These are phyloP conservation scores for Stenolophus ochropezus DNA, from an alignment of 2,888 invertebrate genomes.

Conservation along the genomic window DNA sequence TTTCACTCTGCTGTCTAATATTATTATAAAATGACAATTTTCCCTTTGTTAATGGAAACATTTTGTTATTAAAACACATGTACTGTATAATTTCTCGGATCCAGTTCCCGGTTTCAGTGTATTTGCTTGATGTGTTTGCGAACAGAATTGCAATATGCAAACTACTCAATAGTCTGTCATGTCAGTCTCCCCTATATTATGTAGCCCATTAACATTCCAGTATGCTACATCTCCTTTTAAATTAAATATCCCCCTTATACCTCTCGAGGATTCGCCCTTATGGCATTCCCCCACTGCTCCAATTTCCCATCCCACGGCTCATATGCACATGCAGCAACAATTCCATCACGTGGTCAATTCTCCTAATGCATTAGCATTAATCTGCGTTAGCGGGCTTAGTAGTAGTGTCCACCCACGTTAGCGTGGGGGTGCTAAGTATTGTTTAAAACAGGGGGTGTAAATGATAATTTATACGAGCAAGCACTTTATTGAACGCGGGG, in stretches of 20 bases:
- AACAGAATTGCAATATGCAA: neutral
- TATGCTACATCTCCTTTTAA: neutral
- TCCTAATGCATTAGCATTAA: constrained; percentile 58
- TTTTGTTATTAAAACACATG: neutral
- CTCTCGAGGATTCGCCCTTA: neutral
- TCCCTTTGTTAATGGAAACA: too few species aligned
- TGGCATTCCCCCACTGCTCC: neutral
- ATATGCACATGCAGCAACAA: constrained; percentile 28
- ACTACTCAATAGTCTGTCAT: neutral
- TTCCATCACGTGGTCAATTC: constrained; percentile 48
- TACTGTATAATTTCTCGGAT: neutral
- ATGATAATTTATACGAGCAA: constrained; percentile 58
- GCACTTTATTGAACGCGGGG: constrained; percentile 57
- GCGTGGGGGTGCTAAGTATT: constrained; percentile 3
- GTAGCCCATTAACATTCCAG: neutral
- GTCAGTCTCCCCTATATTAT: neutral
- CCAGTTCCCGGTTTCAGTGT: too few species aligned
- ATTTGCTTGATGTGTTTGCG: too few species aligned
- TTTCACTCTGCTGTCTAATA: too few species aligned
- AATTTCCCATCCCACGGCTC: neutral
- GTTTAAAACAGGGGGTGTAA: constrained; percentile 49
- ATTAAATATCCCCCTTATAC: neutral
- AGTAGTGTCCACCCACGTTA: constrained; percentile 47
- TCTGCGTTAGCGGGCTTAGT: constrained; percentile 46
- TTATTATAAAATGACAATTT: too few species aligned